These are phyloP conservation scores for Calyptommatus sinebrachiatus DNA, from an alignment of 2,113 vertebrate genomes.

Conservation along the genomic window DNA sequence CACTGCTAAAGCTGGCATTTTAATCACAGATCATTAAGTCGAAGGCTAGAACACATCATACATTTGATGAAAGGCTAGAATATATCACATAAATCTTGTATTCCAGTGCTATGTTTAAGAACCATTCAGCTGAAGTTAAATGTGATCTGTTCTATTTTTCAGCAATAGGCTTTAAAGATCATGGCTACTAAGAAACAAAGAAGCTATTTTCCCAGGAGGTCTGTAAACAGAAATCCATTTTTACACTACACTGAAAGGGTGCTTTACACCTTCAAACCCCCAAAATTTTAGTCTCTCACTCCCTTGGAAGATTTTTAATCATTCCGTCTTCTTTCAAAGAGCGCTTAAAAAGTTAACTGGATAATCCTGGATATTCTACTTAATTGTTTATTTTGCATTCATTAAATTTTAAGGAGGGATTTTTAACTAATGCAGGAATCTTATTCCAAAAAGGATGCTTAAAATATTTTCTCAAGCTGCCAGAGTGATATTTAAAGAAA, in stretches of 20 bases:
- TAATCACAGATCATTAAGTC: background rate
- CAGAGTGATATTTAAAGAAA: background rate
- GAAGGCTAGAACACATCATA: background rate
- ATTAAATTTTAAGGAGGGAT: background rate
- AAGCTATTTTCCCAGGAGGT: conserved; percentile 1
- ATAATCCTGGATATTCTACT: background rate
- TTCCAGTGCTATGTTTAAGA: background rate
- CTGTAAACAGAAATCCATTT: conserved; percentile 2
- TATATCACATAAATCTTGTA: background rate
- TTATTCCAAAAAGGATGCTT: background rate
- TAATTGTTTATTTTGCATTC: background rate
- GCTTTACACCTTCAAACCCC: conserved; percentile 12
- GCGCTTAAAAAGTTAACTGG: background rate
- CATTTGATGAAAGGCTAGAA: background rate
- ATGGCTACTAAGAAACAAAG: background rate
- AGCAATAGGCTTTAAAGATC: conserved; percentile 12
- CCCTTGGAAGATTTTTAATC: background rate
- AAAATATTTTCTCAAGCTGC: background rate
- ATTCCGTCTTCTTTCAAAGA: background rate
- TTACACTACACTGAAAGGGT: background rate
- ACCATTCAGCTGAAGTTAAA: background rate
- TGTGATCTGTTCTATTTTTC: background rate
- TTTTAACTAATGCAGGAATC: background rate
- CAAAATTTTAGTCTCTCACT: background rate
- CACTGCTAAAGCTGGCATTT: background rate